Evolutionary conservation across 2,888 invertebrate genomes (phyloP).

Genomic region (Torymus auratus): DNA sequence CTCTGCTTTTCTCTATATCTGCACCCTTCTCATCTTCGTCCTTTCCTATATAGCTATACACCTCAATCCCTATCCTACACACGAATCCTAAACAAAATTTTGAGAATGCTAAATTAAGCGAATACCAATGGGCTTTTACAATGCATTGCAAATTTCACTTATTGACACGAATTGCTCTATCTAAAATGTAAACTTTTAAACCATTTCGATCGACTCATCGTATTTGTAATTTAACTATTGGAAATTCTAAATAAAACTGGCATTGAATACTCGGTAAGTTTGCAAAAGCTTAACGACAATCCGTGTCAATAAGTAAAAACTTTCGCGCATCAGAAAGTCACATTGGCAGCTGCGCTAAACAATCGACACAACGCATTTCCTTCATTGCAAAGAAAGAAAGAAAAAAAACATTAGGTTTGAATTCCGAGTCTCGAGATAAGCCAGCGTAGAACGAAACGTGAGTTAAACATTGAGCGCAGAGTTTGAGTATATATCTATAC

Average conservation of each 20-base stretch:
- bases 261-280: too few relatives aligned
- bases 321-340: background rate
- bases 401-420: conserved; percentile 21
- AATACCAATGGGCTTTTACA: background rate
- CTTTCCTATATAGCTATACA: background rate
- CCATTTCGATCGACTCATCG: too few relatives aligned
- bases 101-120: conserved; percentile 22
- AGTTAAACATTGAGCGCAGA: conserved; percentile 37
- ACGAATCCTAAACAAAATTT: conserved; percentile 18
- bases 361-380: conserved; percentile 16
- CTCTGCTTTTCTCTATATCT: background rate
- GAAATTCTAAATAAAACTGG: too few relatives aligned
- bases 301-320: background rate
- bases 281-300: background rate
- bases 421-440: conserved; percentile 43
- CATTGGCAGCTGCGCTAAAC: background rate
- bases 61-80: background rate
- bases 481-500: too few relatives aligned
- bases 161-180: too few relatives aligned
- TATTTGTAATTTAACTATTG: too few relatives aligned
- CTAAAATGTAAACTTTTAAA: too few relatives aligned
- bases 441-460: conserved; percentile 24
- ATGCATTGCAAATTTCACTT: too few relatives aligned
- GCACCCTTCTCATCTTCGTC: background rate
- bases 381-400: background rate